Conservation (phyloP, 2,113 vertebrate genomes). For the Reinhardtius hippoglossoides region DNA sequence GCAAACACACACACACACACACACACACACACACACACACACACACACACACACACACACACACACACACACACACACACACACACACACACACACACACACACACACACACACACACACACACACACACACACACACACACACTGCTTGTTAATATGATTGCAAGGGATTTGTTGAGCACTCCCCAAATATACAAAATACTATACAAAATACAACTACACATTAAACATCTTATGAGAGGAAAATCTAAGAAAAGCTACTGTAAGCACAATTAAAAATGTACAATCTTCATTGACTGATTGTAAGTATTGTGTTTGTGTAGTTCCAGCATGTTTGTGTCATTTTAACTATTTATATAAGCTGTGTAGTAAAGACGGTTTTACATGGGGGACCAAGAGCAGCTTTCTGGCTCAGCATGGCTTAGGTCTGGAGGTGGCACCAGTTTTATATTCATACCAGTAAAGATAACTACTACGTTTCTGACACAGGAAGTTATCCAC, state of each 20-base stretch:
- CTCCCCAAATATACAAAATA: too few relatives aligned
- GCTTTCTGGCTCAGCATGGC: neutral
- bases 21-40: neutral
- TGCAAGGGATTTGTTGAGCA: too few relatives aligned
- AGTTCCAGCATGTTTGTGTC: neutral
- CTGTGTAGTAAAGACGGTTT: neutral
- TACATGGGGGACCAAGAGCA: neutral
- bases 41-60: neutral
- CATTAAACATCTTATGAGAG: too few relatives aligned
- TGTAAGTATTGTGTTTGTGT: neutral
- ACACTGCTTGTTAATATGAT: too few relatives aligned
- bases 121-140: neutral
- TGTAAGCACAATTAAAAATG: too few relatives aligned
- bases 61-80: too few relatives aligned
- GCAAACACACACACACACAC: too few relatives aligned
- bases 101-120: too few relatives aligned
- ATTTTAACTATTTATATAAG: neutral
- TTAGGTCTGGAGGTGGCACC: neutral
- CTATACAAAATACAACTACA: too few relatives aligned
- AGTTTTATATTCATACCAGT: neutral
- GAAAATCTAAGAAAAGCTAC: too few relatives aligned
- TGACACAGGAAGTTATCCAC: neutral
- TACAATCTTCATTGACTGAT: neutral
- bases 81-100: neutral
- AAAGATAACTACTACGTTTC: neutral